Conservation (phyloP, 64 coral and sea anemone species). For the Astreopora myriophthalma region DNA sequence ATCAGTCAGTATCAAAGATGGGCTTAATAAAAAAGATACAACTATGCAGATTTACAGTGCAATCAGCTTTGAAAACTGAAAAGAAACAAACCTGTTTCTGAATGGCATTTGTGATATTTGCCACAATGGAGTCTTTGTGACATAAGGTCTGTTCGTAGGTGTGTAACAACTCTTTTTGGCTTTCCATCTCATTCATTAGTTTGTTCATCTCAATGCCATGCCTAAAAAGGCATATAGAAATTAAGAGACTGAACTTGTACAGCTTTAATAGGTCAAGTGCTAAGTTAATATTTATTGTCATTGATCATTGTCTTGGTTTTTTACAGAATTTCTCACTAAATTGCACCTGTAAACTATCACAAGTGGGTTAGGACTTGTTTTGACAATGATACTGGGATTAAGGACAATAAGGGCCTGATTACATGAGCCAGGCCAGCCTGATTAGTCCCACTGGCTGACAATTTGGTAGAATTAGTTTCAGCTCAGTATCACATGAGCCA, state of each 20-base stretch:
- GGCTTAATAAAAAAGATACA: not conserved
- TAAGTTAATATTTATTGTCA: too few species aligned
- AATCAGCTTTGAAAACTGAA: not conserved
- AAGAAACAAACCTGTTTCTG: conserved; percentile 84
- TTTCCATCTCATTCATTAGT: conserved; percentile 92
- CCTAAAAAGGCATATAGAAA: conserved; percentile 49
- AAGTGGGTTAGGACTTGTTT: too few species aligned
- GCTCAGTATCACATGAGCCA: too few species aligned
- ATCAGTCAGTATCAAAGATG: not conserved
- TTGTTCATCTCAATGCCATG: conserved; percentile 90
- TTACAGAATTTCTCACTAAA: too few species aligned
- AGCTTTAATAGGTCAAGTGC: not conserved
- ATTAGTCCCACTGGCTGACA: too few species aligned
- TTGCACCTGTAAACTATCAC: too few species aligned
- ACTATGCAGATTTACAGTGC: too few species aligned
- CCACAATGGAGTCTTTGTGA: conserved; percentile 89
- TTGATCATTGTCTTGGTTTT: too few species aligned
- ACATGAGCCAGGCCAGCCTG: too few species aligned
- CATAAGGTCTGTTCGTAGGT: conserved; percentile 90
- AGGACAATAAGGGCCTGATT: too few species aligned
- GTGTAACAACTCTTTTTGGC: conserved; percentile 87
- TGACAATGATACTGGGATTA: too few species aligned
- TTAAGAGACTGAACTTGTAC: not conserved
- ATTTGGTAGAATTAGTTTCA: too few species aligned
- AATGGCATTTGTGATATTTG: conserved; percentile 90